Evolutionary conservation across 2,888 invertebrate genomes (phyloP).

Genomic region (Anodontia alba): DNA sequence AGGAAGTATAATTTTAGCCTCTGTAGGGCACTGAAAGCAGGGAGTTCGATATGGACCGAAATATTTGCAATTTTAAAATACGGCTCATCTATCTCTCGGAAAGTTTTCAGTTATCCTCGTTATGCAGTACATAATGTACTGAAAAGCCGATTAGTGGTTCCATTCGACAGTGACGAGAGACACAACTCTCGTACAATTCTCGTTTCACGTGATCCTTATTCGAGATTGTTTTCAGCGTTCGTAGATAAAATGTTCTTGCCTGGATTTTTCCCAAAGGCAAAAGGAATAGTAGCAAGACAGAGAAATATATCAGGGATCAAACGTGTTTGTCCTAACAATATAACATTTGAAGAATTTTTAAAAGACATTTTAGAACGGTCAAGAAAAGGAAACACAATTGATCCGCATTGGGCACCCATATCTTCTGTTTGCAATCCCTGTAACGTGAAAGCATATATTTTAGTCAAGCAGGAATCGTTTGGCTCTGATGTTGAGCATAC

Average conservation of each 20-base stretch:
- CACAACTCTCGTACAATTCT: slow-evolving; percentile 16
- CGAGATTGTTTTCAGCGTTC: slow-evolving; percentile 38
- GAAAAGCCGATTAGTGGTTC: background rate
- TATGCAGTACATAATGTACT: background rate
- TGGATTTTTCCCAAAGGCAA: background rate
- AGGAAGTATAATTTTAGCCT: slow-evolving; percentile 21
- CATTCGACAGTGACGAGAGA: background rate
- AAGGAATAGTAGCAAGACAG: background rate
- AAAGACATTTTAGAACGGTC: background rate
- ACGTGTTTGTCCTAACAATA: background rate
- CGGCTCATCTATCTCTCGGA: background rate
- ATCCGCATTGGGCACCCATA: slow-evolving; percentile 41
- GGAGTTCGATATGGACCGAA: slow-evolving; percentile 40
- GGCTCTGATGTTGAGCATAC: slow-evolving; percentile 28
- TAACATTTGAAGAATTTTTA: slow-evolving; percentile 37
- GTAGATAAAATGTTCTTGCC: slow-evolving; percentile 36
- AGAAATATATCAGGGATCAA: background rate
- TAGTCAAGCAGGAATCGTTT: slow-evolving; percentile 39
- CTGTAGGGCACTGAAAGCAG: slow-evolving; percentile 44
- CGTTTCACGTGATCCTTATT: slow-evolving; percentile 47
- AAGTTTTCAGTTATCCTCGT: slow-evolving; percentile 4
- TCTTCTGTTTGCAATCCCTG: slow-evolving; percentile 33
- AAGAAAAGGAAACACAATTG: background rate
- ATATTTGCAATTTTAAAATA: slow-evolving; percentile 23
- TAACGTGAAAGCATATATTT: slow-evolving; percentile 3